These are phyloP conservation scores for Microvelia longipes DNA, from an alignment of 1,140 invertebrate species.

Conservation along the genomic window DNA sequence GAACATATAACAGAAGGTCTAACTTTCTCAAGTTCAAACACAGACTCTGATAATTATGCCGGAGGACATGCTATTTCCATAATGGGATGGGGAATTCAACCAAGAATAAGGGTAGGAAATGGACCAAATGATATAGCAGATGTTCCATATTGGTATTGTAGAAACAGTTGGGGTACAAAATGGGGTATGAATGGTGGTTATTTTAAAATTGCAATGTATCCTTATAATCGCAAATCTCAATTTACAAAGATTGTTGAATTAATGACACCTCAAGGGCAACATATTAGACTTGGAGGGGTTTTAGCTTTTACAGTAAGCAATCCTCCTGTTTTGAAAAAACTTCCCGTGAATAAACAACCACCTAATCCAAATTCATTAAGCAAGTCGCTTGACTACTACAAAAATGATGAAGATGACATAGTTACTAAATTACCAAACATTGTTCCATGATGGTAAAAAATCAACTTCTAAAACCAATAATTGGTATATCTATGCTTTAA, in stretches of 20 bases:
- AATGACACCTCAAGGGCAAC: background rate
- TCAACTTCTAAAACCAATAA: background rate
- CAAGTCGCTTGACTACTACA: background rate
- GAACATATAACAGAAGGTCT: background rate
- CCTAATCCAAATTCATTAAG: background rate
- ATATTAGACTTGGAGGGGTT: background rate
- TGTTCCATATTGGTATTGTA: background rate
- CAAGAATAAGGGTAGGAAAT: background rate
- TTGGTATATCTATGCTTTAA: background rate
- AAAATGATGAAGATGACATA: background rate
- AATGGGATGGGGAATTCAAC: background rate
- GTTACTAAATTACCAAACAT: background rate
- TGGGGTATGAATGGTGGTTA: background rate
- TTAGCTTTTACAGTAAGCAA: background rate
- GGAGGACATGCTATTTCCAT: background rate
- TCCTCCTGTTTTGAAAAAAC: background rate
- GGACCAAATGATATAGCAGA: background rate
- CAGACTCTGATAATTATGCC: background rate
- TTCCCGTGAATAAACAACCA: background rate
- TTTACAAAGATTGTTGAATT: background rate
- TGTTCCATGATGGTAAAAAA: background rate
- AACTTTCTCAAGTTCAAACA: background rate
- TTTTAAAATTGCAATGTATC: background rate
- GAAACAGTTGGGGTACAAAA: background rate
- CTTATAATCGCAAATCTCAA: background rate